A percentile compares a stretch with the other conserved stretches of the same genome.
Conservation (phyloP, 2,113 vertebrate species). For the Saimiri boliviensis region DNA sequence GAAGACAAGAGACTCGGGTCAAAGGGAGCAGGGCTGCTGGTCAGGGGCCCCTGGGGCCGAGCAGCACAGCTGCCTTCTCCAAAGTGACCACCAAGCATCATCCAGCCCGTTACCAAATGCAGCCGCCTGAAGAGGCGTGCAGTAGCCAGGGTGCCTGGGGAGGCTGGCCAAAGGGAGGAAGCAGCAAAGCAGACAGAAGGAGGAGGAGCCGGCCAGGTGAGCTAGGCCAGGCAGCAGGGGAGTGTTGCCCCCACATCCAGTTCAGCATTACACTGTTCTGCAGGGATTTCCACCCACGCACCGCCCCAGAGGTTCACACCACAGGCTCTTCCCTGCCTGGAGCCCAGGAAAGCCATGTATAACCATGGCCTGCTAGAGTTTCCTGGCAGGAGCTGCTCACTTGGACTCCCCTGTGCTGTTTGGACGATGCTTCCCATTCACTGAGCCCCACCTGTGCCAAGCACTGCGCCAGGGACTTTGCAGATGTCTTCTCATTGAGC, state of each 20-base stretch:
- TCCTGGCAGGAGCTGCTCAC: background rate
- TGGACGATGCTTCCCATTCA: background rate
- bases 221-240: background rate
- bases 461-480: background rate
- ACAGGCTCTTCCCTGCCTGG: background rate
- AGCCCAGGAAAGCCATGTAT: background rate
- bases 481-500: rapidly evolving
- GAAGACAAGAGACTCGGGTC: constrained; percentile 68
- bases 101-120: constrained; percentile 50
- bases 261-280: too few relatives aligned
- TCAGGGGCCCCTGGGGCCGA: background rate
- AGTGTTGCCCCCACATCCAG: background rate
- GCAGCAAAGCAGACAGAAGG: background rate
- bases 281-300: background rate
- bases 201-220: background rate
- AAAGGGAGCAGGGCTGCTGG: background rate
- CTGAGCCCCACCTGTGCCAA: background rate
- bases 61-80: background rate
- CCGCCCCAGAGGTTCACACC: background rate
- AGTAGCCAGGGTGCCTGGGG: background rate
- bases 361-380: background rate
- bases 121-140: constrained; percentile 51
- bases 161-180: background rate
- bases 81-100: background rate
- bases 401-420: rapidly evolving